Conservation (phyloP, 1,140 invertebrate species). For the Zaprionus capensis region DNA sequence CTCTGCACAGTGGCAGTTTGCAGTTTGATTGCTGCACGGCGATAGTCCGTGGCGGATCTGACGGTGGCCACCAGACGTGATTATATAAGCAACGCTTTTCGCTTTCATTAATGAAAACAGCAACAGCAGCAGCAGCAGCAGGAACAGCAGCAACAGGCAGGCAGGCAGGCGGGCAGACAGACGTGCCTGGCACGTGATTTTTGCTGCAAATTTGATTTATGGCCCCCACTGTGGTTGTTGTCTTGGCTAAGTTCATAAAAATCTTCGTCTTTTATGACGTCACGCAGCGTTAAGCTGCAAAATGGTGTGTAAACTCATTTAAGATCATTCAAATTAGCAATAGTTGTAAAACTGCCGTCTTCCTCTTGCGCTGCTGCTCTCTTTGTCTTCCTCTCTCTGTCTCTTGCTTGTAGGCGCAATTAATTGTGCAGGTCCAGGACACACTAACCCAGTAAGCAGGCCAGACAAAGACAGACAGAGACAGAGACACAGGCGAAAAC, state of each 20-base stretch:
- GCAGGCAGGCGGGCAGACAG: not conserved
- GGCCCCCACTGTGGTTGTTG: constrained; percentile 51
- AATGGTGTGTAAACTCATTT: constrained; percentile 78
- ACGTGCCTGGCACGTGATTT: constrained; percentile 71
- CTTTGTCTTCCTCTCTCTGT: not conserved
- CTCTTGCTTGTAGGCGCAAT: constrained; percentile 4
- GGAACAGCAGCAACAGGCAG: constrained; percentile 15
- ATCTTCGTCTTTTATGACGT: constrained; percentile 41
- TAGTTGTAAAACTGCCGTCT: constrained; percentile 33
- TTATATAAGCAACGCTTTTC: constrained; percentile 74
- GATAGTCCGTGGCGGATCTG: constrained; percentile 32
- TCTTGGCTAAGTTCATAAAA: constrained; percentile 54
- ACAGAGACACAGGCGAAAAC: not conserved
- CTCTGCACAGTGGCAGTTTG: constrained; percentile 68
- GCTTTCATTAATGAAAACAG: constrained; percentile 76
- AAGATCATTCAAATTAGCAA: constrained; percentile 66
- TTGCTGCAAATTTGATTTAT: constrained; percentile 75
- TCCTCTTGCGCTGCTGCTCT: not conserved
- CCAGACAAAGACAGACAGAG: not conserved
- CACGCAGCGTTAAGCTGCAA: constrained; percentile 76
- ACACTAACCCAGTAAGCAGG: constrained; percentile 45
- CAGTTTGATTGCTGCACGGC: constrained; percentile 51
- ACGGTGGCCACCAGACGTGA: constrained; percentile 29
- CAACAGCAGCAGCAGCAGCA: not conserved
- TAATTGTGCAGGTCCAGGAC: constrained; percentile 38